These are phyloP conservation scores for Myiotriccus ornatus DNA, from an alignment of 2,797 vertebrate species.

Conservation along the genomic window DNA sequence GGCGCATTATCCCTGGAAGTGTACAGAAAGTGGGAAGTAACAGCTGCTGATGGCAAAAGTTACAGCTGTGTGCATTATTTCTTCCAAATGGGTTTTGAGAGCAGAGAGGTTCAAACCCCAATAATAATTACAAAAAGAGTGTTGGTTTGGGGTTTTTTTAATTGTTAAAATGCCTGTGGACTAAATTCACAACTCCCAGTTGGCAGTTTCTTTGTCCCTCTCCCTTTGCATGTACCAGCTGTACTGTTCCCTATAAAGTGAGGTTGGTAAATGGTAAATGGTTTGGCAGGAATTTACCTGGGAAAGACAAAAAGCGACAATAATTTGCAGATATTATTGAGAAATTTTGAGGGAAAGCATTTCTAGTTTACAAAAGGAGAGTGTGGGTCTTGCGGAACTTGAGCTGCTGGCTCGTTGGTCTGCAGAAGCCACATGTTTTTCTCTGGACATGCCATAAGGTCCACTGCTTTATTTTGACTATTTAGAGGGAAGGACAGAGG, in stretches of 20 bases:
- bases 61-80: background rate
- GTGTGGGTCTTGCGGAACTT: background rate
- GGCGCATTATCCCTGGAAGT: background rate
- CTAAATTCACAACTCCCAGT: background rate
- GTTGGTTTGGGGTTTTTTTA: accelerated
- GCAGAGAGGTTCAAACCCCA: background rate
- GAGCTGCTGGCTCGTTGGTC: background rate
- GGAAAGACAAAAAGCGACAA: background rate
- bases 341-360: background rate
- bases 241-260: background rate
- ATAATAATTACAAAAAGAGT: background rate
- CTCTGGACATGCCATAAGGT: background rate
- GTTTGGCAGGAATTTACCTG: background rate
- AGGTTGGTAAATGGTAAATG: too few species aligned
- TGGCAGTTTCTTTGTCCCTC: background rate
- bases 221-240: background rate
- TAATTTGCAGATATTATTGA: background rate
- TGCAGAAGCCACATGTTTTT: background rate
- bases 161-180: background rate
- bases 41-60: conserved; percentile 9
- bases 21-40: background rate
- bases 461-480: background rate
- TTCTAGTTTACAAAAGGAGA: background rate
- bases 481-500: background rate
- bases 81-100: background rate